Evolutionary conservation across 2,888 invertebrate genomes (phyloP), one percentile per base, ranked within the genome.

Genomic region (Rhingia campestris): DNA sequence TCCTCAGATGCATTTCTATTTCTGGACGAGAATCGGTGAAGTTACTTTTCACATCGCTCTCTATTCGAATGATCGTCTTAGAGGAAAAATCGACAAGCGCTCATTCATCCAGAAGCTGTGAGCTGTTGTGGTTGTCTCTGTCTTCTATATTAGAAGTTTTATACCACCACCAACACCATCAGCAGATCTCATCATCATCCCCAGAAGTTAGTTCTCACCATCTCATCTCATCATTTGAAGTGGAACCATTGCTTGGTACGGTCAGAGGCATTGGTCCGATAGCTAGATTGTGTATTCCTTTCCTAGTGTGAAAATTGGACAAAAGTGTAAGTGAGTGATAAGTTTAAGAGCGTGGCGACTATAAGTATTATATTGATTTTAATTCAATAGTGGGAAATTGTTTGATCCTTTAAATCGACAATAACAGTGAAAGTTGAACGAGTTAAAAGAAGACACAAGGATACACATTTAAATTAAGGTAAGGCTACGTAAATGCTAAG

Each of bases 221-320:
- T 61, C 70, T 7, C 45, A 61, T 64, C 69, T 22, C 22, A 22
- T 1, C 75, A 84, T 74, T 84, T 74, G 33, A 69, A 37, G 51
- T 66, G 12, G 70, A 80, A 75, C 80, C 80, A 70, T 80, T 80
- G 84, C 64, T 80, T 84, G 84, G 80, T 43, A 49, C 39, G 56
- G 84, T 80, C 80, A 56, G 80, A 80, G 37, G 82, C 82, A 64
- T 79, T 64, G 73, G 79, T 82, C 74, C 81, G 39, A 51, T 39
- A 30, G 39, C 9, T 77, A 35, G 12, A 69, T 49, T 49, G 49
- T 49, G 49, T 49, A 22, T 49, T 49, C 30, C 47, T 49, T 22
- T 49, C 7, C 33, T 58, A 45, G 51, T 61, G 39, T 43, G 10
- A 39, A 49, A 6, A 14, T 70, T 32, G 37, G 10, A 64, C 37